Base-by-base conservation (phyloP, 2,888 invertebrate genomes). In the Prosopocoilus inquinatus region DNA sequence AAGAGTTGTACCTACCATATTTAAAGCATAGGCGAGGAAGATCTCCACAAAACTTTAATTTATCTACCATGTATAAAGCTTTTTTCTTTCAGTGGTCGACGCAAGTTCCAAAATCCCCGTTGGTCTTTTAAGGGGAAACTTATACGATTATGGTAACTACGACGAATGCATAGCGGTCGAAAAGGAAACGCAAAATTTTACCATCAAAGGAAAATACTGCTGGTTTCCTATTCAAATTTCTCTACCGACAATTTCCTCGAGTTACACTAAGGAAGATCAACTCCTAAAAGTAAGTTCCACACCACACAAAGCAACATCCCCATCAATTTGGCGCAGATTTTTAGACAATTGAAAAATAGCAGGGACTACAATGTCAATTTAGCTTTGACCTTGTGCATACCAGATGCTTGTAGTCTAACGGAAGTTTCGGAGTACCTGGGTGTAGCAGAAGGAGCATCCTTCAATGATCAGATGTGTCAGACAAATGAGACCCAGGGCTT, bases 71-170 rank as follows among this genome's bases (percentile, higher is more conserved):
- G 16, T 16, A 16, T 16, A 16, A 28, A 28, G 7, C 20, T 47
- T 47, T 45, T 52, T 13, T 9, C 33, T 53, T 49, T 16, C 38
- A 64, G 64, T 63, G 63, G 38, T 53, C 33, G 64, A 64, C 35
- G 57, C 64, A 7, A 52, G 55, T 45, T 57, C 60, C 7, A 64
- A 63, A 50, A 44, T 58, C 2, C 63, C 60, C 38, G 47, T 60
- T 2, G 64, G 64, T 4, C 53, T 63, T 7, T 15, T 60, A 12
- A 52, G 49, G 15, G 64, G 64, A 11, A 60, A 62, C 52, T 39
- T 58, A 4, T 43, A 56, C 8, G 57, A 58, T 54, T 51, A 62
- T 7, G 64, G 64, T 34, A 60, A 57, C 15, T 64, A 56, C 12
- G 64, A 64, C 28, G 59, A 64, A 50, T 64, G 64, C 28, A 16